Evolutionary conservation across 2,888 invertebrate species (phyloP), one percentile per base, ranked within the genome.

Genomic region (Brachycybe producta): DNA sequence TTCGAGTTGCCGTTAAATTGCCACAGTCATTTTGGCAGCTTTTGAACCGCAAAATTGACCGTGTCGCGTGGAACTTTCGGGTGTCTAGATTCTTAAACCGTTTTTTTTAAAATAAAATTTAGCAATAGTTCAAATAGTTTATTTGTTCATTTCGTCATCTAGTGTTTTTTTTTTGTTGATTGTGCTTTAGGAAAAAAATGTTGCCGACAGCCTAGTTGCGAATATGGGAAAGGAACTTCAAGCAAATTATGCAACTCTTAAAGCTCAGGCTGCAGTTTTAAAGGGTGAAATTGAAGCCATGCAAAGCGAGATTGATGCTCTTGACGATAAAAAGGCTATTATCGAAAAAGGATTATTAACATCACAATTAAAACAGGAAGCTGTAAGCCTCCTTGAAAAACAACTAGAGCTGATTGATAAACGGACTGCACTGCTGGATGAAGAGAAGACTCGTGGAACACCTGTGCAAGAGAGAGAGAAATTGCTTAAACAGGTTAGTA

Each of bases 391-490:
- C 28, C 73, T 75, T 57, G 72, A 75, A 56, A 76, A 77, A 60
- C 65, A 79, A 3, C 66, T 73, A 56, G 79, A 79, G 58, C 64
- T 76, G 26, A 76, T 77, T 58, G 67, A 68, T 40, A 78, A 77
- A 62, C 71, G 79, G 30, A 76, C 80, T 51, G 74, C 73, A 48
- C 66, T 87, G 49, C 69, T 75, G 54, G 76, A 78, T 58, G 85
- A 86, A 62, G 76, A 81, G 59, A 75, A 73, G 52, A 76, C 76
- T 49, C 75, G 76, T 43, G 71, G 81, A 30, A 79, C 82, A 39
- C 84, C 84, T 0, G 82, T 83, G 54, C 80, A 83, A 60, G 84
- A 86, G 63, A 71, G 82, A 54, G 82, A 83, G 60, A 77, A 78
- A 55, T 67, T 88, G 11, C 65, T 87, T 34, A 73, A 76, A 40